Base-by-base conservation (phyloP, 2,113 vertebrate genomes). In the Bolborhynchus lineola region DNA sequence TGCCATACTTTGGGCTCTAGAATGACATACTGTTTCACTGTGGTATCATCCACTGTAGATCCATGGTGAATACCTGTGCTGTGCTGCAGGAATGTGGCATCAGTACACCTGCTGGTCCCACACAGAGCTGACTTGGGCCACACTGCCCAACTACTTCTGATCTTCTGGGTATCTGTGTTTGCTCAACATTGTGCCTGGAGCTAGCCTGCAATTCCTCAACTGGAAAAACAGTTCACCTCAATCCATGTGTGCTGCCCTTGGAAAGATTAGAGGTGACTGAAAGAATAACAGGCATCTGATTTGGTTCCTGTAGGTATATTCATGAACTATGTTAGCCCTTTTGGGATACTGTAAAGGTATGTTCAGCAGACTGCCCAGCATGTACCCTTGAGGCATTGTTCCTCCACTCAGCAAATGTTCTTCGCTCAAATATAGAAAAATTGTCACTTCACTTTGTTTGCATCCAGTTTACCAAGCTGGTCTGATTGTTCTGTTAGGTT, bases 81-180 rank as follows among this genome's bases (percentile, higher is more conserved):
- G 10, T 1, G 0, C 7, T 83, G 18, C 74, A 24, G 49, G 41
- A 81, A 26, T 0, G 0, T 39, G 46, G 11, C 31, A 18, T 31
- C 75, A 35, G 19, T 46, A 59, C 0, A 23, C 25, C 33, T 90
- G 39, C 57, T 69, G 39, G 37, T 52, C 90, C 47, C 26, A 6
- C 67, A 79, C 37, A 17, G 46, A 41, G 24, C 62, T 52, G 63
- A 19, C 76, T 62, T 65, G 68, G 76, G 35, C 49, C 41, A 10
- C 7, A 0, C 47, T 57, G 17, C 42, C 28, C 31, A 15, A 33
- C n/a, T 88, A 15, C 67, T 76, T 82, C 80, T 93, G 83, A 76
- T 8, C 47, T 72, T 8, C 47, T 65, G 44, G 39, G 50, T 62
- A 55, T 35, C 39, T 72, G 19, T 87, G 65, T 75, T 85, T 90